Conservation (phyloP, 2,888 invertebrate species). For the Apamea crenata region DNA sequence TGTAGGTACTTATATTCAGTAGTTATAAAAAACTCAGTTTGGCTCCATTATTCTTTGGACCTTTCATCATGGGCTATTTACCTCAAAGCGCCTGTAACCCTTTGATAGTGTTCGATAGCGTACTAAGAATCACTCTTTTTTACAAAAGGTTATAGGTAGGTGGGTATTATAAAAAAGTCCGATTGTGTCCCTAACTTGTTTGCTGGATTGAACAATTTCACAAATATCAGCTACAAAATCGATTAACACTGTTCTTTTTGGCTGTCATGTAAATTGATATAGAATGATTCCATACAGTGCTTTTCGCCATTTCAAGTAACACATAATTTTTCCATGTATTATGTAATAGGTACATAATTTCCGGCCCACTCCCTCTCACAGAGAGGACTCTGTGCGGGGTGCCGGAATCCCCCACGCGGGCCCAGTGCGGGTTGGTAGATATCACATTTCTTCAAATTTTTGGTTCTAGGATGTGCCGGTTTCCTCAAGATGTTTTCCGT, state of each 20-base stretch:
- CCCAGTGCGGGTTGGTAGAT: too few relatives aligned
- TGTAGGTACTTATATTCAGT: constrained; percentile 4
- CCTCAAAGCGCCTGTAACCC: constrained; percentile 38
- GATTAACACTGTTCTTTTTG: not conserved
- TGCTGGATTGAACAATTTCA: not conserved
- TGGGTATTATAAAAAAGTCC: not conserved
- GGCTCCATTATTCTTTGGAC: constrained; percentile 18
- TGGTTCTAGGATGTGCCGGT: too few relatives aligned
- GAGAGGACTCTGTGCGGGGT: too few relatives aligned
- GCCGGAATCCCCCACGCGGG: too few relatives aligned
- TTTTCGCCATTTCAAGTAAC: not conserved
- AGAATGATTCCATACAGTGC: not conserved
- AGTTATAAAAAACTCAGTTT: constrained; percentile 1
- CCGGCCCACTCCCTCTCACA: too few relatives aligned
- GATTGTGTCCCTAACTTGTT: not conserved
- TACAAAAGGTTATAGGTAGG: not conserved
- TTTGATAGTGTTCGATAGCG: constrained; percentile 38
- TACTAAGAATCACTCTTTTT: constrained; percentile 16
- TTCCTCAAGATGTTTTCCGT: too few relatives aligned
- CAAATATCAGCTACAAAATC: not conserved
- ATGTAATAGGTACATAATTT: too few relatives aligned
- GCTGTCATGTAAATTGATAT: not conserved
- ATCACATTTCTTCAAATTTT: too few relatives aligned
- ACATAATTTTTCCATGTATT: too few relatives aligned
- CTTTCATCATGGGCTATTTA: constrained; percentile 31